Conservation (phyloP, 2,113 vertebrate genomes). For the Arvicanthis niloticus region DNA sequence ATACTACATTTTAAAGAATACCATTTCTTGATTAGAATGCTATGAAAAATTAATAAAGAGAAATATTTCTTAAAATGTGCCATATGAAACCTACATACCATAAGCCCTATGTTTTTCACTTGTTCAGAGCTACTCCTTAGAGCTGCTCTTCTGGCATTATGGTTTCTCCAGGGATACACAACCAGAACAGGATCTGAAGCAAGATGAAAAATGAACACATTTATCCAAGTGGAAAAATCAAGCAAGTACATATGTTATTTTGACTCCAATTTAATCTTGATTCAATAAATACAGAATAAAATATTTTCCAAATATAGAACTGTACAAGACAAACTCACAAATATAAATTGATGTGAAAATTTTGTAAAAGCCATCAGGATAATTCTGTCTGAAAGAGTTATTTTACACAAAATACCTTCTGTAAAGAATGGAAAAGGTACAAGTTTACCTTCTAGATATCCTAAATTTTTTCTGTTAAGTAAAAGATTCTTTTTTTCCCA, state of each 20-base stretch:
- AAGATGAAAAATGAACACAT: slow-evolving; percentile 46
- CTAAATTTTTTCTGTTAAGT: neutral
- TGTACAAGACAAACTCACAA: neutral
- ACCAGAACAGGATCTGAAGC: neutral
- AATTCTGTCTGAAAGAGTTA: neutral
- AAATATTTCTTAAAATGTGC: slow-evolving; percentile 2
- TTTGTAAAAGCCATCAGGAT: neutral
- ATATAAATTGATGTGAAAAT: slow-evolving; percentile 17
- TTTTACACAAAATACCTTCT: slow-evolving; percentile 6
- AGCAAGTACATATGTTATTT: neutral
- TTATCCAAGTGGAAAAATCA: slow-evolving; percentile 43
- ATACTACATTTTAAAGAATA: neutral
- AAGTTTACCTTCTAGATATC: neutral
- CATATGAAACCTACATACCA: neutral
- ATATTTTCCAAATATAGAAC: neutral
- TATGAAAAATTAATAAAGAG: neutral
- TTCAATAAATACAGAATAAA: slow-evolving; percentile 43
- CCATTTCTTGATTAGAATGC: neutral
- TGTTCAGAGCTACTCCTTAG: slow-evolving; percentile 10
- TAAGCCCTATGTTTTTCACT: neutral
- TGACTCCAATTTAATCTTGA: slow-evolving; percentile 27
- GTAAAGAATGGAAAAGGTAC: neutral
- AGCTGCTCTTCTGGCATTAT: neutral
- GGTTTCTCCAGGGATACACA: neutral
- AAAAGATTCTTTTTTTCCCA: neutral